These are phyloP conservation scores for Cylas formicarius DNA, from an alignment of 1,140 invertebrate genomes.

Conservation along the genomic window DNA sequence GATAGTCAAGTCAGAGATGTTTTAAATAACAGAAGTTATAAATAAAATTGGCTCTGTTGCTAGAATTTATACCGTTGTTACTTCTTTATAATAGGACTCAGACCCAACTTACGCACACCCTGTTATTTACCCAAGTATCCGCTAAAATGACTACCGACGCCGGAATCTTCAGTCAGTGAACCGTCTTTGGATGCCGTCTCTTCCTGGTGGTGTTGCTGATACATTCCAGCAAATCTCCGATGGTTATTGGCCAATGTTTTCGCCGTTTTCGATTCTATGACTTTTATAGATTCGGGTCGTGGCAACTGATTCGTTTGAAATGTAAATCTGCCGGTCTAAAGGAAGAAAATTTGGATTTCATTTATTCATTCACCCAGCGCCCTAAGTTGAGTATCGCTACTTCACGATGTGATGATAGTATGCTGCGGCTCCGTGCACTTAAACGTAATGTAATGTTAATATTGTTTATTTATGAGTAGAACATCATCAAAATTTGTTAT, in stretches of 20 bases:
- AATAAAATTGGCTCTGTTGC: background rate
- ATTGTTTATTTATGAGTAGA: too few relatives aligned
- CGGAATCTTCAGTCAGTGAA: conserved; percentile 53
- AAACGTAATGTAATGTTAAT: too few relatives aligned
- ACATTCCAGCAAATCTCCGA: conserved; percentile 41
- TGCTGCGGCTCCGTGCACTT: too few relatives aligned
- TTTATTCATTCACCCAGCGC: too few relatives aligned
- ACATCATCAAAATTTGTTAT: too few relatives aligned
- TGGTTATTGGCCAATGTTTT: conserved; percentile 64
- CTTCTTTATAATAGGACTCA: conserved; percentile 26
- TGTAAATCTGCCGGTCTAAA: conserved; percentile 53
- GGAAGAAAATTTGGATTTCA: too few relatives aligned
- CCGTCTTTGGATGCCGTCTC: conserved; percentile 46
- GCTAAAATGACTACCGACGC: conserved; percentile 52
- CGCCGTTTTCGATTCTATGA: conserved; percentile 59
- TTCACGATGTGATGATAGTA: too few relatives aligned
- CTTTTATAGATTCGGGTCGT: conserved; percentile 58
- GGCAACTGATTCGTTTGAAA: conserved; percentile 66
- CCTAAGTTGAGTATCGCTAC: too few relatives aligned
- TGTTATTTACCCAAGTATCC: conserved; percentile 26
- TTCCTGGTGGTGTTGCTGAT: conserved; percentile 32
- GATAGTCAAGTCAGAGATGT: too few relatives aligned
- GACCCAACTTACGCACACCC: too few relatives aligned
- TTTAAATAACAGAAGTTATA: too few relatives aligned
- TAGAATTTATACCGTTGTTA: background rate